phyloP scores from a whole-genome alignment of 2,113 vertebrate genomes.

The Lanius collurio region DNA sequence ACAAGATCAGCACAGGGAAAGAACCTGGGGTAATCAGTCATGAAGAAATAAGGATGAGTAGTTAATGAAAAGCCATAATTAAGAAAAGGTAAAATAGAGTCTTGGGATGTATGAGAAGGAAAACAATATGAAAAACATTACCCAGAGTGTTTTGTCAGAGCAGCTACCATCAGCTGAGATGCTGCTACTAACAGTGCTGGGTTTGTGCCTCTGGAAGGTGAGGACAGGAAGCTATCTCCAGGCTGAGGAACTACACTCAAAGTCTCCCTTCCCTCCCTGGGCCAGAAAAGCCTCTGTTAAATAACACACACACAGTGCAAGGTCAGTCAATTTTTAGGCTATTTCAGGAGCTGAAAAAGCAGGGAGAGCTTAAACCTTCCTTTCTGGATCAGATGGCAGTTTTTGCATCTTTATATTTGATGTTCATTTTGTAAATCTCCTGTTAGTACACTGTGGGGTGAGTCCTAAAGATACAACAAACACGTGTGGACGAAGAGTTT shows the following conservation, averaged over 20 bases:
- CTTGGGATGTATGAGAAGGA: not conserved
- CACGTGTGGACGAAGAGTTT: not conserved
- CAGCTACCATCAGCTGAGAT: not conserved
- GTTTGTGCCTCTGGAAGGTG: not conserved
- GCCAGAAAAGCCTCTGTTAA: not conserved
- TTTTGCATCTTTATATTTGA: conserved; percentile 9
- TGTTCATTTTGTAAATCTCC: not conserved
- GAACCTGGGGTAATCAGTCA: not conserved
- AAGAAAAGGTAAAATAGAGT: conserved; percentile 19
- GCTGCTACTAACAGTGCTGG: not conserved
- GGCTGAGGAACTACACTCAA: not conserved
- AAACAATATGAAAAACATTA: not conserved
- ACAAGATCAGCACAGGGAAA: not conserved
- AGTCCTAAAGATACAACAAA: not conserved
- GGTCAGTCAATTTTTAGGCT: not conserved
- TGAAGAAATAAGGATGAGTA: conserved; percentile 44
- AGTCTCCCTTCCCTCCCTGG: not conserved
- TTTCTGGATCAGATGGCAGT: not conserved
- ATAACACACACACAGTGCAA: not conserved
- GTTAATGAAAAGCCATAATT: conserved; percentile 45
- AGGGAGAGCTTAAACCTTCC: not conserved
- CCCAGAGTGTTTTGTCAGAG: not conserved
- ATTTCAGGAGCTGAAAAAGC: not conserved
- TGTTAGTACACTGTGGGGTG: not conserved
- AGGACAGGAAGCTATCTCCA: not conserved